Base-by-base conservation (phyloP, 2,113 vertebrate genomes). In the Sceloporus tristichus region DNA sequence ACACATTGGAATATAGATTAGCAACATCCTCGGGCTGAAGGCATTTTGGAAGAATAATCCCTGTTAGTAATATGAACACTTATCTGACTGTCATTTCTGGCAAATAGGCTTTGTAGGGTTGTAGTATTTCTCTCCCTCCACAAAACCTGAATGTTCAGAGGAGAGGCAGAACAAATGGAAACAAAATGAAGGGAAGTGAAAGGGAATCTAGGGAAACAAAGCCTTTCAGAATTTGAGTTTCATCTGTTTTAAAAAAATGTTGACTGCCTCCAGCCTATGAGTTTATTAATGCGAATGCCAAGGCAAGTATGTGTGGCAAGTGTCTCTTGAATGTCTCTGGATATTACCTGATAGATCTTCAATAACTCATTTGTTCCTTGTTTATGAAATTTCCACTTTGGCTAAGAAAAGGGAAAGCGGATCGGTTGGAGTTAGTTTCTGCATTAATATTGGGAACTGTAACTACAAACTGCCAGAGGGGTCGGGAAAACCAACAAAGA, bases 351-450 rank as follows among this genome's bases (percentile, higher is more conserved):
- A n/a, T 27, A 71, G 18, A 34, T 54, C 80, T 68, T 86, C 9
- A 68, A 84, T 76, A 70, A 87, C 42, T 7, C 29, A 27, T 25
- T 82, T 86, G 65, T 85, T 92, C 87, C 54, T 80, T 1, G 1
- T 59, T 87, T 71, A 56, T 3, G 5, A 89, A 79, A 75, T 38
- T 92, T 93, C 91, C 14, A 4, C 85, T 85, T 79, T 90, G 84
- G 77, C 66, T 42, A 68, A 70, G 56, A 75, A 34, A 18, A 14
- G 2, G 56, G 0, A 73, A 82, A 25, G 9, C 73, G 10, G 23
- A 1, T 89, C 2, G 70, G 48, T 7, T 18, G 56, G 25, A 82
- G 76, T 40, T 73, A 8, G 2, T 11, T 86, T 79, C 34, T 38
- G 84, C n/a, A 25, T 2, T 80, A 79, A 90, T 71, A n/a, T 71